Base-by-base conservation (phyloP, 2,888 invertebrate genomes). In the Ecdyonurus torrentis region DNA sequence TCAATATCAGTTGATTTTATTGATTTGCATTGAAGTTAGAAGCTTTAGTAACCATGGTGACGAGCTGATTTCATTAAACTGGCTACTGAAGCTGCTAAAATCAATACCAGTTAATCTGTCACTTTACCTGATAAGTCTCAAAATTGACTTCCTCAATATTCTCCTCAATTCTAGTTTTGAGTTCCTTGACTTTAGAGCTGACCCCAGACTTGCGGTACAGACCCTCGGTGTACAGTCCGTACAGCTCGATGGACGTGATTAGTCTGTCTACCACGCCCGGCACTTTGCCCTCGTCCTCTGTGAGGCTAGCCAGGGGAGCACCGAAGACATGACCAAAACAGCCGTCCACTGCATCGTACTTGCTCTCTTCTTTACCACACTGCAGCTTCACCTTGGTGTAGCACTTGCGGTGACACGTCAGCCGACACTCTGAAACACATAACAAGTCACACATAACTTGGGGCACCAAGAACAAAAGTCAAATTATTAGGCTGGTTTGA, bases 371-470 rank as follows among this genome's bases (percentile, higher is more conserved):
- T 68, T 81, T 82, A 55, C 78, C 78, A 69, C 83, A 83, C 60
- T 77, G 77, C 18, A 74, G 70, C 15, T 78, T 75, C 10, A 89
- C 86, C 77, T 87, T 89, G 67, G 80, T 81, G 72, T 91, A 90
- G 75, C 96, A 96, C 76, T 93, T 95, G 75, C 92, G 94, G 77
- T 97, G 96, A 71, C 93, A 91, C 1, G 92, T 93, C 68, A 94
- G 80, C 74, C 89, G 91, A 77, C 96, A 97, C 69, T 82, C 83
- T 80, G 75, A 64, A n/a, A n/a, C n/a, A n/a, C n/a, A n/a, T n/a
- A n/a, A n/a, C n/a, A n/a, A n/a, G n/a, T n/a, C n/a, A n/a, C n/a
- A n/a, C n/a, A n/a, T n/a, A n/a, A n/a, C n/a, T n/a, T n/a, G n/a
- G n/a, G n/a, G n/a, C n/a, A n/a, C n/a, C n/a, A n/a, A n/a, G n/a